Evolutionary conservation across 2,797 vertebrate species (phyloP).

Genomic region (Onychomys torridus): DNA sequence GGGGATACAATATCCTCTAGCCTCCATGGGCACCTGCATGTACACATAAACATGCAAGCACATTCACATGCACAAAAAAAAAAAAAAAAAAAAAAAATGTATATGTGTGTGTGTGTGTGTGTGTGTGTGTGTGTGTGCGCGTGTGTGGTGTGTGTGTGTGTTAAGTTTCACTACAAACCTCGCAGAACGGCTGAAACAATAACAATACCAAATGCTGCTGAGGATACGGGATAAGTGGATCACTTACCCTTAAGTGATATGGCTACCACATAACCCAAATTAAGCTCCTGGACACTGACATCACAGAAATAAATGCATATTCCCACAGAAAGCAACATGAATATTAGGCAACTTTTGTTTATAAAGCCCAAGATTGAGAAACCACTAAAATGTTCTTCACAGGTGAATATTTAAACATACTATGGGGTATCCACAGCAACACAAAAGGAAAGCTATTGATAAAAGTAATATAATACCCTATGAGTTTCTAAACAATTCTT

Average conservation of each 20-base stretch:
- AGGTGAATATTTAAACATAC: constrained; percentile 8
- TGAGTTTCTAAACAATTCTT: constrained; percentile 8
- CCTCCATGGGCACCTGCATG: background rate
- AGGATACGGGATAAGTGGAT: background rate
- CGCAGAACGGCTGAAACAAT: background rate
- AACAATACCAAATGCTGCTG: background rate
- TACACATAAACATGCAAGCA: background rate
- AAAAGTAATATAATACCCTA: background rate
- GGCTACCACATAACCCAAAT: background rate
- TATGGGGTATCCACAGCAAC: background rate
- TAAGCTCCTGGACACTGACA: background rate
- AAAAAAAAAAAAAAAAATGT: too few species aligned
- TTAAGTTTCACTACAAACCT: background rate
- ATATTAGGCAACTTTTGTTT: constrained; percentile 34
- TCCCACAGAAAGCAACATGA: constrained; percentile 13
- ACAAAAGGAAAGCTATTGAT: constrained; percentile 10
- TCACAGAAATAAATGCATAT: background rate
- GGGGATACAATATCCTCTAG: background rate
- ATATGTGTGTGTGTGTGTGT: too few species aligned
- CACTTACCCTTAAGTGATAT: background rate
- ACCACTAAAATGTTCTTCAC: background rate
- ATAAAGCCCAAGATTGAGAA: background rate
- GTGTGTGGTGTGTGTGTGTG: background rate
- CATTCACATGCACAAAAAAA: background rate
- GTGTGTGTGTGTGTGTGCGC: too few species aligned